These are phyloP conservation scores for Chlorodrepanis virens DNA, from an alignment of 2,113 vertebrate species.

Conservation along the genomic window DNA sequence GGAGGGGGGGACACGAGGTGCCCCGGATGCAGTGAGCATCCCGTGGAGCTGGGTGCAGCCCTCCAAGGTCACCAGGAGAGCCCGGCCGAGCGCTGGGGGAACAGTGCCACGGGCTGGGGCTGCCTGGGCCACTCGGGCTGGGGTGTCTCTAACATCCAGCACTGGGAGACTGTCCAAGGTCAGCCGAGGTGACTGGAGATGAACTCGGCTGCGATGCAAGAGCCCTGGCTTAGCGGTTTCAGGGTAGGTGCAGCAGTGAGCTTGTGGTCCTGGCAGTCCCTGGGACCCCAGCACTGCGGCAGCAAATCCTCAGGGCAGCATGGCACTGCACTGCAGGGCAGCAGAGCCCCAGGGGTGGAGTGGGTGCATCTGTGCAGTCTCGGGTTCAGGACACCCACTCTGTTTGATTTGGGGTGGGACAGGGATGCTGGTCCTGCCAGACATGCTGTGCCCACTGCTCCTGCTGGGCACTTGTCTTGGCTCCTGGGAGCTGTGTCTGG, in stretches of 20 bases:
- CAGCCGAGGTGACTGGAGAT: not conserved
- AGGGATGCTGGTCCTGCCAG: fast-evolving
- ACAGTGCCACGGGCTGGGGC: fast-evolving
- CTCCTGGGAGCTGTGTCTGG: not conserved
- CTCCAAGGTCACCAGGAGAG: not conserved
- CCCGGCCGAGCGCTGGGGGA: fast-evolving
- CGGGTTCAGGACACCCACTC: not conserved
- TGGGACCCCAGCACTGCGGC: not conserved
- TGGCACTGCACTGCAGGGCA: not conserved
- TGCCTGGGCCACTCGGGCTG: fast-evolving
- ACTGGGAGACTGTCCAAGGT: not conserved
- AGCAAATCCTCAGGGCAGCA: not conserved
- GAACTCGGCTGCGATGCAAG: not conserved
- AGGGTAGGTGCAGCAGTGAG: fast-evolving
- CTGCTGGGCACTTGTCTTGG: not conserved
- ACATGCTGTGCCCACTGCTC: fast-evolving
- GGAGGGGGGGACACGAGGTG: fast-evolving
- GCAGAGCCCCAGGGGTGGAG: not conserved
- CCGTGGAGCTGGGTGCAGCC: not conserved
- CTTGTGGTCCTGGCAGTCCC: not conserved
- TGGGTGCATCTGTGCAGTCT: not conserved
- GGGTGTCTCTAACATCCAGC: fast-evolving
- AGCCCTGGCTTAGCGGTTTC: not conserved
- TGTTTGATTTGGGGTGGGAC: fast-evolving
- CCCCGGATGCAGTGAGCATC: fast-evolving